These are phyloP conservation scores for Athene cunicularia DNA, from an alignment of 2,113 vertebrate genomes.

Conservation along the genomic window DNA sequence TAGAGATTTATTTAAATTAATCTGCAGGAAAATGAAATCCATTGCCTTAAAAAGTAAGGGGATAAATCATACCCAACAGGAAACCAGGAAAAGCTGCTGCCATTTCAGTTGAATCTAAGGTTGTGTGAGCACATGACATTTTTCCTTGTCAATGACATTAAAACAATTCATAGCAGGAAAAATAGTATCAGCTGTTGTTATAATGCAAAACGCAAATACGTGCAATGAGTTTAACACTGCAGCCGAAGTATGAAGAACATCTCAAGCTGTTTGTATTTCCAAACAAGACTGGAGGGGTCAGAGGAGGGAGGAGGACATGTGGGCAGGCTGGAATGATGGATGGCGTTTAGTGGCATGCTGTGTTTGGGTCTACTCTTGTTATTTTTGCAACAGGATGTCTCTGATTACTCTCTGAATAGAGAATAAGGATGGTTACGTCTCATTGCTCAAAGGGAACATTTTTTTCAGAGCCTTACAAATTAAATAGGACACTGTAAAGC, in stretches of 20 bases:
- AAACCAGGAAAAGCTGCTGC: neutral
- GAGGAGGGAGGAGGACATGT: neutral
- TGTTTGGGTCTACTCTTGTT: conserved; percentile 28
- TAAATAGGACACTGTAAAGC: neutral
- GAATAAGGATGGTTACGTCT: conserved; percentile 7
- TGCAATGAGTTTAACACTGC: neutral
- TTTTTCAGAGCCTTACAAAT: conserved; percentile 2
- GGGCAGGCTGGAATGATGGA: conserved; percentile 38
- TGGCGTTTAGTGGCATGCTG: neutral
- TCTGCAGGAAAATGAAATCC: conserved; percentile 35
- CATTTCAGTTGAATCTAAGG: neutral
- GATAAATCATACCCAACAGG: conserved; percentile 26
- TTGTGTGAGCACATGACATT: neutral
- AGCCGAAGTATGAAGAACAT: neutral
- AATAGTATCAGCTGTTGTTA: neutral
- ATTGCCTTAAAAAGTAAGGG: conserved; percentile 18
- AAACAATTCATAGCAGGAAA: neutral
- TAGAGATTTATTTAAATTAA: conserved; percentile 29
- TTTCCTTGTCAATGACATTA: neutral
- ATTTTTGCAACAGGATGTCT: conserved; percentile 49
- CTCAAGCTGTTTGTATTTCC: conserved; percentile 36
- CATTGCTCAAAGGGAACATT: conserved; percentile 9
- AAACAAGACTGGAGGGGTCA: conserved; percentile 32
- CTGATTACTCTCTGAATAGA: conserved; percentile 40
- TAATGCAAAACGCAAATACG: neutral